Base-by-base conservation (phyloP, 64 coral and sea anemone species). In the Pocillopora verrucosa region DNA sequence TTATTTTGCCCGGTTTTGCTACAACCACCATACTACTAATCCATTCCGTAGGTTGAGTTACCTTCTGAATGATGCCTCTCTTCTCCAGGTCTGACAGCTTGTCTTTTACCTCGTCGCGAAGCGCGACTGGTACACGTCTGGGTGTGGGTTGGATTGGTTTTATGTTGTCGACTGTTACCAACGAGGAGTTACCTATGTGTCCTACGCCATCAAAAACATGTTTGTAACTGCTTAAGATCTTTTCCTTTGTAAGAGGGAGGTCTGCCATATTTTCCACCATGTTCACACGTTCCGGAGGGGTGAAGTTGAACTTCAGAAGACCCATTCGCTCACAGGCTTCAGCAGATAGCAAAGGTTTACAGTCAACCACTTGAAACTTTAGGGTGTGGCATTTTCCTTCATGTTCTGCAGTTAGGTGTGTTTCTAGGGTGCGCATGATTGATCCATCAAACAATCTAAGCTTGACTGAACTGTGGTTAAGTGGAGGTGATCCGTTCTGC, bases 131-230 rank as follows among this genome's bases (percentile, higher is more conserved):
- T 15, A 86, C 19, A 75, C 69, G 24, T 25, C 89, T 63, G 0
- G 80, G 80, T 91, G 89, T 62, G 34, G 86, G 90, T 92, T 91
- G 89, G 11, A 84, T 70, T 5, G 89, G 89, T 60, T 59, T 91
- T 36, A 58, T 7, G 34, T 74, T 72, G 72, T 36, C 78, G 4
- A 73, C 24, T 0, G 82, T 62, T 11, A 84, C 65, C 58, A 83
- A 62, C 41, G 73, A 72, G 9, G 78, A 83, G 80, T 91, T 68
- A 11, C 89, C 79, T 83, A 82, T 73, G 36, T 91, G 89, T 19
- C 67, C 69, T 16, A 91, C 67, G n/a, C n/a, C n/a, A n/a, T n/a
- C n/a, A n/a, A n/a, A n/a, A n/a, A n/a, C n/a, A n/a, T n/a, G n/a
- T n/a, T n/a, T n/a, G n/a, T n/a, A n/a, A n/a, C n/a, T 3, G 56